Evolutionary conservation across 2,797 vertebrate species (phyloP).

Genomic region (Hydrocynus forskahlii): DNA sequence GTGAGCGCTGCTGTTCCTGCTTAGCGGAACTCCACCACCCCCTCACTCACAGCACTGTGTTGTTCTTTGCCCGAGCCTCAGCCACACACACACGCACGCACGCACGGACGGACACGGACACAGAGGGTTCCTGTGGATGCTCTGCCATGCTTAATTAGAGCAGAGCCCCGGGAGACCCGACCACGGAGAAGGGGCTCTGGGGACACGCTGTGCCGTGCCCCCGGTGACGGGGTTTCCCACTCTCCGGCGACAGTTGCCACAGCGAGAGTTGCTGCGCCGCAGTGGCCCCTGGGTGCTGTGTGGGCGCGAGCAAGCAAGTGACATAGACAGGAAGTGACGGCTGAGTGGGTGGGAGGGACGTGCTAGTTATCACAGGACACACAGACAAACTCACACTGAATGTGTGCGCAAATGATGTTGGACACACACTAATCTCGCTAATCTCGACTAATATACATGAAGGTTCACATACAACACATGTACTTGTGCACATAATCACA

Average conservation of each 20-base stretch:
- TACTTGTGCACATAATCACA: background rate
- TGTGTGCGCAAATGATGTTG: background rate
- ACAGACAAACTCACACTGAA: slow-evolving; percentile 20
- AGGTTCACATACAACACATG: background rate
- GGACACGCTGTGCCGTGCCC: slow-evolving; percentile 41
- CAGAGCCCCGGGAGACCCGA: slow-evolving; percentile 41
- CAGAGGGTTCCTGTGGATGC: slow-evolving; percentile 41
- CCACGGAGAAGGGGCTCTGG: slow-evolving; percentile 47
- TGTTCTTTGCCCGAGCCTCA: slow-evolving; percentile 8
- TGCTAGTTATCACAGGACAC: slow-evolving; percentile 46
- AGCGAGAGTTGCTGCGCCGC: slow-evolving; percentile 49
- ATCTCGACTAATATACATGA: background rate
- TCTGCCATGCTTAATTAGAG: slow-evolving; percentile 56
- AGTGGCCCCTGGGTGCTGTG: slow-evolving; percentile 50
- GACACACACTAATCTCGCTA: background rate
- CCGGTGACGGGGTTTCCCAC: slow-evolving; percentile 51
- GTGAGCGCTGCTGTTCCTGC: slow-evolving; percentile 12
- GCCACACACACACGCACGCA: slow-evolving; percentile 3
- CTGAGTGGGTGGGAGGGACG: slow-evolving; percentile 48
- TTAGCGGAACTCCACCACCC: slow-evolving; percentile 9
- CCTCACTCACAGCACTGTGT: slow-evolving; percentile 27
- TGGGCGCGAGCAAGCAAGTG: slow-evolving; percentile 48
- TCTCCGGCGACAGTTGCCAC: slow-evolving; percentile 51
- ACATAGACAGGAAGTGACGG: slow-evolving; percentile 59
- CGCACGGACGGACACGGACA: background rate